Base-by-base conservation (phyloP, 1,140 invertebrate genomes). In the Berghia stephanieae region DNA sequence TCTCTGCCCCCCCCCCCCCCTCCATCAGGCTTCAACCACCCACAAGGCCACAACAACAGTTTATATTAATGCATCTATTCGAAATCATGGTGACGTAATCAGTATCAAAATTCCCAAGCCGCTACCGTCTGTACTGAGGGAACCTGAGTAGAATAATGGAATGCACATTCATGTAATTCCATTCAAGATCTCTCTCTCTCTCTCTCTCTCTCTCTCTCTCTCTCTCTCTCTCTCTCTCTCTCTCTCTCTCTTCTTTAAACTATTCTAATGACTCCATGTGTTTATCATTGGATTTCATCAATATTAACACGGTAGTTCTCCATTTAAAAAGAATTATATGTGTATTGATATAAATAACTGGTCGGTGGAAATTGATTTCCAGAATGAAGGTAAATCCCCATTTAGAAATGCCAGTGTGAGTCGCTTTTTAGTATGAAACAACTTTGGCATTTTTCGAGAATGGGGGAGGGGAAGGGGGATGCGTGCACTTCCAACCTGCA, bases 161-260 rank as follows among this genome's bases (percentile, higher is more conserved):
- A n/a, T 21, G 34, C 60, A 36, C 60, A 18, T 38, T 66, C 24
- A 13, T 38, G 34, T 38, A 10, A 31, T 27, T 21, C 21, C 60
- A 13, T 38, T 38, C 24, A 10, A 31, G 10, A 31, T 66, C 60
- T 66, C 24, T 66, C 60, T 66, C 60, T 66, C 60, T 66, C 5
- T 27, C 60, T 66, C 6, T 66, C 60, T 66, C 57, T 2, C 57
- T 2, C 57, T 63, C 57, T 63, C 57, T 63, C 57, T 63, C 2
- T 24, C 2, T 63, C 57, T 63, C 57, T 63, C 57, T 63, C 2
- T 2, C 1, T 63, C 57, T 63, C 57, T 63, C 57, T 63, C 57
- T 63, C 57, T 63, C 57, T 63, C 57, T 63, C 10, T 63, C 57
- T 63, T 16, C 13, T n/a, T n/a, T 13, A n/a, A 49, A 49, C 46